Percentiles rank a stretch among this genome's conserved stretches.
Conservation (phyloP, 2,888 invertebrate species). For the Cotesia congregata region DNA sequence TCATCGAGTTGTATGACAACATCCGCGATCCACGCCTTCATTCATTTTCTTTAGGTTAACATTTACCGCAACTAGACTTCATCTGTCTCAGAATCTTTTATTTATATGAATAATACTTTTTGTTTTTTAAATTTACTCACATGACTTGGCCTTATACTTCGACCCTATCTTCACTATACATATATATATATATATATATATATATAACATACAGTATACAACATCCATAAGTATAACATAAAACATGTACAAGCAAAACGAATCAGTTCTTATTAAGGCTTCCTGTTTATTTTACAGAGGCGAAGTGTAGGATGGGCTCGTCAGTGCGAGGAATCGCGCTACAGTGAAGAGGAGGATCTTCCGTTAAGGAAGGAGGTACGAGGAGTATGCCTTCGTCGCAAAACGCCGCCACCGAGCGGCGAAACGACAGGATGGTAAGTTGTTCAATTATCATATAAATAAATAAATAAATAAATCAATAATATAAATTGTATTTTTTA, state of each 20-base stretch:
- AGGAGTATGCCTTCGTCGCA: constrained; percentile 68
- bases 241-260: neutral
- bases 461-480: constrained; percentile 18
- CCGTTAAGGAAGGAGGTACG: constrained; percentile 50
- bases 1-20: constrained; percentile 3
- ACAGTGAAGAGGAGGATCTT: constrained; percentile 60
- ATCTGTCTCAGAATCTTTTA: constrained; percentile 12
- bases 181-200: too few species aligned
- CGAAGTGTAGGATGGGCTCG: constrained; percentile 66
- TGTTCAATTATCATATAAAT: constrained; percentile 37
- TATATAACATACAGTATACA: neutral
- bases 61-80: neutral
- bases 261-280: constrained; percentile 48
- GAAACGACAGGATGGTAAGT: constrained; percentile 65
- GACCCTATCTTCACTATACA: too few species aligned
- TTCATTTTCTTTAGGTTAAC: neutral
- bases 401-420: constrained; percentile 65
- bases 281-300: constrained; percentile 59
- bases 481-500: neutral
- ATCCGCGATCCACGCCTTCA: neutral
- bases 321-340: constrained; percentile 58
- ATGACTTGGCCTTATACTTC: too few species aligned
- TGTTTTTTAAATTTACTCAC: too few species aligned
- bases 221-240: neutral
- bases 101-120: too few species aligned